Conservation (phyloP, 2,888 invertebrate species). For the Lutraria lutraria region DNA sequence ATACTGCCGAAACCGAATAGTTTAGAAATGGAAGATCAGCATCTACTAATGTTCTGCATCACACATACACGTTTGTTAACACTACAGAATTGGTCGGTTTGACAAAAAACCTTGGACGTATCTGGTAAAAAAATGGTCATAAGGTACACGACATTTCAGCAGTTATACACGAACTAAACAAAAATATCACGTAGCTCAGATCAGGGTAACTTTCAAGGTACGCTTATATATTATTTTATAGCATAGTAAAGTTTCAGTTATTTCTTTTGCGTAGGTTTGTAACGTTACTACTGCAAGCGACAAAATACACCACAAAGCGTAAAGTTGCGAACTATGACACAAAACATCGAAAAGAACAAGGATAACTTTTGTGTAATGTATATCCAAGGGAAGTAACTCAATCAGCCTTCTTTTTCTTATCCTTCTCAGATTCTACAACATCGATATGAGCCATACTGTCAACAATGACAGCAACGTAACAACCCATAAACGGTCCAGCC, state of each 20-base stretch:
- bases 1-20: too few species aligned
- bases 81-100: background rate
- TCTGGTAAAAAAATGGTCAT: background rate
- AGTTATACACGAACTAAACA: background rate
- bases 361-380: background rate
- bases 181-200: background rate
- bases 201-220: background rate
- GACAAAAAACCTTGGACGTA: background rate
- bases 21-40: too few species aligned
- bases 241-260: background rate
- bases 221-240: background rate
- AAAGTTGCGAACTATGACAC: background rate
- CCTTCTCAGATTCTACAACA: slow-evolving; percentile 56
- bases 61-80: too few species aligned
- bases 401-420: slow-evolving; percentile 61
- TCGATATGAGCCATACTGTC: slow-evolving; percentile 78
- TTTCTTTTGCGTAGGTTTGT: background rate
- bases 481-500: slow-evolving; percentile 93
- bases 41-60: too few species aligned
- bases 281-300: background rate
- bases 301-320: background rate
- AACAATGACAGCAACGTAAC: slow-evolving; percentile 73
- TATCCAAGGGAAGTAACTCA: slow-evolving; percentile 30
- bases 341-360: background rate
- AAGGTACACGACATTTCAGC: background rate